Evolutionary conservation across 2,113 vertebrate species (phyloP), one percentile per base, ranked within the genome.

Genomic region (Hirundichthys speculiger): DNA sequence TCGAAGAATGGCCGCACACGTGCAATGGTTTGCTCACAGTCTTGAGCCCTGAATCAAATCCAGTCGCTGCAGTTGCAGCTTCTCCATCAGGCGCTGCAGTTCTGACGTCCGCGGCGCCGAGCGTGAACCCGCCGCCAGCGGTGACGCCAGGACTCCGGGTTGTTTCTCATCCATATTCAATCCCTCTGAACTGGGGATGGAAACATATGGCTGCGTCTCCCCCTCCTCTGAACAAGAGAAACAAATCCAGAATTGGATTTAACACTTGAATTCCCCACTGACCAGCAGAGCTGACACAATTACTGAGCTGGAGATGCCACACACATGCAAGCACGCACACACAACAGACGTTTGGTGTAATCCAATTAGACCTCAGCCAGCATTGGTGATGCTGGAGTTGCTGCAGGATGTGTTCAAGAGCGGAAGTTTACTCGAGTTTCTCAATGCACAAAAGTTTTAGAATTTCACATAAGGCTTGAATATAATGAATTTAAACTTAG

Each of bases 161-260:
- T 47, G 77, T 79, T 84, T 18, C 89, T 93, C 90, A 92, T 93
- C 87, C 90, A 92, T 93, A 93, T 93, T 93, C 91, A 93, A 46
- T 85, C 78, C 74, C 67, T 70, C 83, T 69, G 87, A 92, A 84
- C 89, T 73, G 79, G 84, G 86, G 84, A 88, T 50, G 73, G 75
- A 80, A 87, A 92, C 92, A 93, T 93, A 93, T 93, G 92, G 92
- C 79, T 76, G 64, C 84, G 71, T 55, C 79, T 59, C 79, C 86
- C 86, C 82, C 82, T 77, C 83, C 87, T 67, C 90, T 75, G 78
- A 79, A 87, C 64, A 58, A 90, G 64, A 87, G 86, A 90, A 78
- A 90, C 90, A 90, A 84, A 91, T 81, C 90, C 86, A 69, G 87
- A 92, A 93, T 91, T 92, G 88, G 92, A 93, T 93, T 92, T 90